phyloP scores from a whole-genome alignment of 2,888 invertebrate species.

The Chaetoderma sp. region DNA sequence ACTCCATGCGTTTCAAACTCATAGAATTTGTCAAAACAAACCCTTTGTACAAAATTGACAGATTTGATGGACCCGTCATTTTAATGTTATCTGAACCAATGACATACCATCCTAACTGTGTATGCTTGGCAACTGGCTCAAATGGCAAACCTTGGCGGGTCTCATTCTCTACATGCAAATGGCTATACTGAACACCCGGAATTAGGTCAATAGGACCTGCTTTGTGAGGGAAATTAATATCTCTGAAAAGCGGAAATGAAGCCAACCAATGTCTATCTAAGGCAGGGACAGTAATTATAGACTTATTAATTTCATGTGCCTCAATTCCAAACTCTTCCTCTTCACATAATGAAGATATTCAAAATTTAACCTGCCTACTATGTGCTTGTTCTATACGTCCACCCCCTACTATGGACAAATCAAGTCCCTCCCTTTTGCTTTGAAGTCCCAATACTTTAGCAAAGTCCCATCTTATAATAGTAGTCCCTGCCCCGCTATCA shows the following conservation, averaged over 20 bases:
- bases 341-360: background rate
- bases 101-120: conserved; percentile 15
- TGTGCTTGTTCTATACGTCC: background rate
- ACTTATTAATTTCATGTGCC: background rate
- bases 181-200: conserved; percentile 19
- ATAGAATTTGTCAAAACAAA: conserved; percentile 11
- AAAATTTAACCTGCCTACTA: background rate
- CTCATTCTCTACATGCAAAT: conserved; percentile 15
- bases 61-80: background rate
- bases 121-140: conserved; percentile 15
- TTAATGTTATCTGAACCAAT: conserved; percentile 14
- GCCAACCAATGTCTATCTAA: conserved; percentile 9
- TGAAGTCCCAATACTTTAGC: background rate
- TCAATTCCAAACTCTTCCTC: background rate
- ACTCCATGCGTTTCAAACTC: conserved; percentile 18
- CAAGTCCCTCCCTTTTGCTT: background rate
- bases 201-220: conserved; percentile 14
- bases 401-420: background rate
- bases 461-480: background rate
- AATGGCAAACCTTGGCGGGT: conserved; percentile 5
- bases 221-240: conserved; percentile 4
- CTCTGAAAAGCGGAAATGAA: background rate
- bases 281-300: conserved; percentile 6
- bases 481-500: background rate
- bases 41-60: conserved; percentile 13